A percentile compares a stretch with the other conserved stretches of the same genome.
Conservation (phyloP, 2,797 vertebrate species). For the Hypotaenidia philippensis region DNA sequence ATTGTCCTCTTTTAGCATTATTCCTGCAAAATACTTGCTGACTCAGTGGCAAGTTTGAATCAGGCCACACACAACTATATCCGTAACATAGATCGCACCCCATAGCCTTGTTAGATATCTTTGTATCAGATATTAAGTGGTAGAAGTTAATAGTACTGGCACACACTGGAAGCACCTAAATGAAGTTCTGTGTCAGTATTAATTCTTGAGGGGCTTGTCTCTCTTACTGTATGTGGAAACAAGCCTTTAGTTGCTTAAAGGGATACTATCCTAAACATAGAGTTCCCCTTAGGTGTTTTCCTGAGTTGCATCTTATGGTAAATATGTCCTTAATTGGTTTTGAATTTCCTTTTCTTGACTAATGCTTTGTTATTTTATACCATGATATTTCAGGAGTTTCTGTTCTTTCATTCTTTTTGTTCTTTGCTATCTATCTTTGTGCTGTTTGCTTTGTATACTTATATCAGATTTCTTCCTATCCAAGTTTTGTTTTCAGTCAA, state of each 20-base stretch:
- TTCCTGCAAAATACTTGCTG: background rate
- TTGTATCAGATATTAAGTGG: background rate
- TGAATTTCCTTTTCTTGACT: background rate
- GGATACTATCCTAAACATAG: background rate
- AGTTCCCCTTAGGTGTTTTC: background rate
- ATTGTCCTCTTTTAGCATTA: background rate
- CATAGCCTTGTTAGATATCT: background rate
- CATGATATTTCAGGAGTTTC: background rate
- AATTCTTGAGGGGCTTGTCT: background rate
- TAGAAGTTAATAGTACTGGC: background rate
- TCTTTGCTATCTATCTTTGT: background rate
- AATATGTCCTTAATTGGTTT: background rate
- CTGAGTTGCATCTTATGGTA: background rate
- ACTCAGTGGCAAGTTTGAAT: background rate
- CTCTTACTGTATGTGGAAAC: background rate
- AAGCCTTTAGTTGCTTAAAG: background rate
- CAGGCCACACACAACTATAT: background rate
- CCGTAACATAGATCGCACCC: background rate
- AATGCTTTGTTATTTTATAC: background rate
- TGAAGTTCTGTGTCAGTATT: background rate
- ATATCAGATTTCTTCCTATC: background rate
- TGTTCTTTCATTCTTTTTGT: background rate
- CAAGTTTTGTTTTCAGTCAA: background rate
- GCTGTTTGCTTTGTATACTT: background rate
- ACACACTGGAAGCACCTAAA: background rate